Conservation (phyloP, 2,888 invertebrate genomes). For the Caenorhabditis sp. region DNA sequence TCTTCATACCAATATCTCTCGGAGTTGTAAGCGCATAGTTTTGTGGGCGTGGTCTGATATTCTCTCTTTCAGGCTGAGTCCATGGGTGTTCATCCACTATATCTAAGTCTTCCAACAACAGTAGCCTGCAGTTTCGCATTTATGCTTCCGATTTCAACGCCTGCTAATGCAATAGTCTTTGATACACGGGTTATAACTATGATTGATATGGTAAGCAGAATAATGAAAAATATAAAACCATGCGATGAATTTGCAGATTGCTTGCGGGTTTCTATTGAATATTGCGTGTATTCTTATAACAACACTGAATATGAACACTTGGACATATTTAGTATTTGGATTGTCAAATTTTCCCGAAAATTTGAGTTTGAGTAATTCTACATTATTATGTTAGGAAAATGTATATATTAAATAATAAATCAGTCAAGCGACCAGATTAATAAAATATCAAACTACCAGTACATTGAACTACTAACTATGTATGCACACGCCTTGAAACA, state of each 20-base stretch:
- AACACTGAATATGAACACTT: constrained; percentile 51
- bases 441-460: no score
- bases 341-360: constrained; percentile 35
- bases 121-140: constrained; percentile 72
- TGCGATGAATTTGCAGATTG: constrained; percentile 43
- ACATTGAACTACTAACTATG: no score
- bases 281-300: constrained; percentile 49
- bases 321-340: constrained; percentile 47
- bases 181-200: constrained; percentile 45
- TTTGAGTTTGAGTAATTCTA: neutral
- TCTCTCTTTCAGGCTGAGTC: constrained; percentile 40
- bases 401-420: no score
- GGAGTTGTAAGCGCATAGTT: constrained; percentile 31
- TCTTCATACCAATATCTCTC: constrained; percentile 55
- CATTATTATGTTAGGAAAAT: neutral
- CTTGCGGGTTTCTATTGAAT: constrained; percentile 49
- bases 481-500: no score
- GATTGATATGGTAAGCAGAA: constrained; percentile 44
- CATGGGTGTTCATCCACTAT: constrained; percentile 71
- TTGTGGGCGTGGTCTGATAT: neutral
- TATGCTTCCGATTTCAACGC: constrained; percentile 76
- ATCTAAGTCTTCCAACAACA: constrained; percentile 71
- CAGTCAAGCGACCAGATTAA: no score
- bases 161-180: constrained; percentile 75
- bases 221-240: no score